Evolutionary conservation across 1,140 invertebrate genomes (phyloP).

Genomic region (Whitmania pigra): DNA sequence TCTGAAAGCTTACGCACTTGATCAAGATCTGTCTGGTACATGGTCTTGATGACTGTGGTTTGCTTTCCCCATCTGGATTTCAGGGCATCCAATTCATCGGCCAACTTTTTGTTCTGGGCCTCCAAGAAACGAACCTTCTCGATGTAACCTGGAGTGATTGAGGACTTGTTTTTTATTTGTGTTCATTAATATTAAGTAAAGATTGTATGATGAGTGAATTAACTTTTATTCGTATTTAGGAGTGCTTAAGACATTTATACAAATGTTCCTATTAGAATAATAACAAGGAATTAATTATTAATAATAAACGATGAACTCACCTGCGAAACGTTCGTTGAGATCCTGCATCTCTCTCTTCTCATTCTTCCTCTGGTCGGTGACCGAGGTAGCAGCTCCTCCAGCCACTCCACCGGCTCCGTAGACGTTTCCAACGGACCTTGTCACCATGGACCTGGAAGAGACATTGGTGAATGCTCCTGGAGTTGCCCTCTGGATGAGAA

Average conservation of each 20-base stretch:
- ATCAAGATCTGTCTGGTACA: constrained; percentile 22
- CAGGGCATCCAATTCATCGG: constrained; percentile 19
- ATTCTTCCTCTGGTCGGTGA: constrained; percentile 41
- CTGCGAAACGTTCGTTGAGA: constrained; percentile 27
- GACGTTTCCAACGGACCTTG: background rate
- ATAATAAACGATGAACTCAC: background rate
- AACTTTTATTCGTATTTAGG: background rate
- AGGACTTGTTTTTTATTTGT: too few relatives aligned
- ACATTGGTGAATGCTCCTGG: constrained; percentile 23
- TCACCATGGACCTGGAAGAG: background rate
- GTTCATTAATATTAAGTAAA: too few relatives aligned
- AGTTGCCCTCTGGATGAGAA: constrained; percentile 27
- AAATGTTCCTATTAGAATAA: too few relatives aligned
- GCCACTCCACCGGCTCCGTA: constrained; percentile 31
- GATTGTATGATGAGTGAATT: background rate
- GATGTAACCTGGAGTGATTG: constrained; percentile 18
- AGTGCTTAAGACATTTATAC: background rate
- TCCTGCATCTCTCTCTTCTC: constrained; percentile 28
- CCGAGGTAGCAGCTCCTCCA: constrained; percentile 34
- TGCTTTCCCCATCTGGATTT: constrained; percentile 18
- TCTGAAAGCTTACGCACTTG: constrained; percentile 27
- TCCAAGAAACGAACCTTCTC: constrained; percentile 26
- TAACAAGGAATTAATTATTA: background rate
- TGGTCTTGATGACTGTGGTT: constrained; percentile 18
- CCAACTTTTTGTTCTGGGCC: constrained; percentile 20